Evolutionary conservation across 2,888 invertebrate species (phyloP).

Genomic region (Meteorus colon): DNA sequence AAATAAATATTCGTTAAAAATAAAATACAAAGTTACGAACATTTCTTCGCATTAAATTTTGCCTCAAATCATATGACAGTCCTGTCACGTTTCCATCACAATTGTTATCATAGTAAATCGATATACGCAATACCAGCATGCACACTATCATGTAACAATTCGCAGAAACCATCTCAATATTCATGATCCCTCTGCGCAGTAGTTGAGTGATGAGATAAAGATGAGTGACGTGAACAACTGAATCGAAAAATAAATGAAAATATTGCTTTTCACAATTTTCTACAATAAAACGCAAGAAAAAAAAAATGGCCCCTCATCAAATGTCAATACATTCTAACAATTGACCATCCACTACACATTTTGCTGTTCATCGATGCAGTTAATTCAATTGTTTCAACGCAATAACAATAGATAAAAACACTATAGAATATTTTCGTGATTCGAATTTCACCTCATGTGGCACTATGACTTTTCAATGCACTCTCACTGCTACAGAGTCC

Average conservation of each 20-base stretch:
- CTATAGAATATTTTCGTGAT: neutral
- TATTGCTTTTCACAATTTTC: neutral
- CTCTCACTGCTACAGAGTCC: neutral
- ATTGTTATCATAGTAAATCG: too few species aligned
- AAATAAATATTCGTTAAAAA: neutral
- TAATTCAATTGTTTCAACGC: neutral
- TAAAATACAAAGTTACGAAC: too few species aligned
- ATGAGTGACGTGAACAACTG: neutral
- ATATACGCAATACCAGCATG: too few species aligned
- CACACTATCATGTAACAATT: too few species aligned
- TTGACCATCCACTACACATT: neutral
- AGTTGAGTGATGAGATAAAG: neutral
- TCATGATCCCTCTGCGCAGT: neutral
- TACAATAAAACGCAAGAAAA: neutral
- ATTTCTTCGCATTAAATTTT: too few species aligned
- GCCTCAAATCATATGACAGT: neutral
- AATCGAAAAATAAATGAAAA: neutral
- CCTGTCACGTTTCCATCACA: neutral
- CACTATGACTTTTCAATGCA: neutral
- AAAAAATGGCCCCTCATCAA: neutral
- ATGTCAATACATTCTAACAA: neutral
- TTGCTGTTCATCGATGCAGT: neutral
- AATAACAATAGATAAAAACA: neutral
- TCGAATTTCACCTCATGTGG: too few species aligned
- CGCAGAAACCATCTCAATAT: neutral